Percentiles rank a stretch among this genome's conserved stretches.
Evolutionary conservation across 1,140 invertebrate genomes (phyloP).

Genomic region (Leguminivora glycinivorella): DNA sequence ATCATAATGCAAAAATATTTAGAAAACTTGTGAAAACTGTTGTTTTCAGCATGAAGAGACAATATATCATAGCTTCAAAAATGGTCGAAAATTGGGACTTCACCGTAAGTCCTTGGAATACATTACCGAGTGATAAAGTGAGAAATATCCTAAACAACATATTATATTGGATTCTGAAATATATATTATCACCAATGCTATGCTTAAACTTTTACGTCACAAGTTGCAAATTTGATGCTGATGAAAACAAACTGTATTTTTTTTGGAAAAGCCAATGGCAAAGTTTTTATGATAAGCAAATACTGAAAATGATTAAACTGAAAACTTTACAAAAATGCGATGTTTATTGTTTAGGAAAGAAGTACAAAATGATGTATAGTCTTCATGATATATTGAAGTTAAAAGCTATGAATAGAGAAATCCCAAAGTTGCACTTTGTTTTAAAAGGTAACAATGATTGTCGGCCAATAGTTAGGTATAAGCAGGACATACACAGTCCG

Average conservation of each 20-base stretch:
- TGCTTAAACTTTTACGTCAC: conserved; percentile 73
- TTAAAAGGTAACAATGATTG: conserved; percentile 67
- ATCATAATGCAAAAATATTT: conserved; percentile 65
- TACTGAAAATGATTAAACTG: conserved; percentile 51
- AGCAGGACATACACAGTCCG: conserved; percentile 48
- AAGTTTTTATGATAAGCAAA: conserved; percentile 65
- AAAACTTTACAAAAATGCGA: conserved; percentile 57
- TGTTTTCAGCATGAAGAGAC: conserved; percentile 65
- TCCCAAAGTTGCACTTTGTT: conserved; percentile 69
- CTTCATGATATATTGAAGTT: conserved; percentile 44
- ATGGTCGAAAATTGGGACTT: conserved; percentile 63
- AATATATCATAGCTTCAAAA: conserved; percentile 53
- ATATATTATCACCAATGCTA: conserved; percentile 65
- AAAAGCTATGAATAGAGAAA: conserved; percentile 54
- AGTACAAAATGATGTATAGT: conserved; percentile 45
- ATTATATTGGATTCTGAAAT: conserved; percentile 60
- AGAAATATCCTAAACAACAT: conserved; percentile 48
- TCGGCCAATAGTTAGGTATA: conserved; percentile 71
- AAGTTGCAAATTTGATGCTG: conserved; percentile 65
- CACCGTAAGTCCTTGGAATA: conserved; percentile 48
- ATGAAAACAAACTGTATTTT: conserved; percentile 72
- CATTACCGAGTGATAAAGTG: conserved; percentile 31
- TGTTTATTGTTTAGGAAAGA: conserved; percentile 50
- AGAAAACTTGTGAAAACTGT: conserved; percentile 53
- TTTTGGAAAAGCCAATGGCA: conserved; percentile 74